Base-by-base conservation (phyloP, 2,888 invertebrate species). In the Lasioglossum zephyrum region DNA sequence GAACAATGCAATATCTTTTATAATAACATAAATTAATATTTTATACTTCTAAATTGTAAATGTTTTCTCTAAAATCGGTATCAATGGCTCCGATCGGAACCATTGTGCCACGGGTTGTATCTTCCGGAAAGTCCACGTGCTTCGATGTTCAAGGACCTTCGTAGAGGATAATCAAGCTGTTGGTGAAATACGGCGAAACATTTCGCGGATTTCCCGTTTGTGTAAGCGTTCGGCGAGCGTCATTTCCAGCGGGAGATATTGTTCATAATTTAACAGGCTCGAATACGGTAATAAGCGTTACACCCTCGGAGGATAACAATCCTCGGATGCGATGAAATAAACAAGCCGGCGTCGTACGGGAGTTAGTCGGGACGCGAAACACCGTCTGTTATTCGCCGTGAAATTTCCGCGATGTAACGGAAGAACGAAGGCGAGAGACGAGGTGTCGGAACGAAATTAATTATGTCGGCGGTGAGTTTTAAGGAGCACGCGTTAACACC, bases 401-500 rank as follows among this genome's bases (percentile, higher is more conserved):
- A 63, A 63, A 63, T 63, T 63, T 63, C 26, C 60, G 26, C 60
- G 26, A 26, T 31, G 60, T 16, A 26, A 26, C 60, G 2, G 26
- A 0, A 0, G 8, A 26, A 11, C 13, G 4, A 4, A 2, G 13
- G 60, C n/a, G 53, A 53, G 57, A n/a, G 57, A n/a, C 60, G 31
- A 8, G 16, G 39, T 39, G 69, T n/a, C 69, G 39, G 22, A 39
- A 22, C 69, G 39, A 70, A 70, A 41, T 70, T 39, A 70, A 70
- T 41, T 39, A 70, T 22, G n/a, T 22, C 69, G 41, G 4, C 9
- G 41, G 39, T 22, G 39, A 39, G 36, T 70, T 70, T 70, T 39
- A 70, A 41, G 69, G 39, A 41, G 69, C 41, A 41, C 69, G 69
- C 69, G 69, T 39, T 70, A 39, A 70, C 36, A 41, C n/a, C n/a